Evolutionary conservation across 2,113 vertebrate genomes (phyloP), one percentile per base, ranked within the genome.

Genomic region (Neopipo cinnamomea): DNA sequence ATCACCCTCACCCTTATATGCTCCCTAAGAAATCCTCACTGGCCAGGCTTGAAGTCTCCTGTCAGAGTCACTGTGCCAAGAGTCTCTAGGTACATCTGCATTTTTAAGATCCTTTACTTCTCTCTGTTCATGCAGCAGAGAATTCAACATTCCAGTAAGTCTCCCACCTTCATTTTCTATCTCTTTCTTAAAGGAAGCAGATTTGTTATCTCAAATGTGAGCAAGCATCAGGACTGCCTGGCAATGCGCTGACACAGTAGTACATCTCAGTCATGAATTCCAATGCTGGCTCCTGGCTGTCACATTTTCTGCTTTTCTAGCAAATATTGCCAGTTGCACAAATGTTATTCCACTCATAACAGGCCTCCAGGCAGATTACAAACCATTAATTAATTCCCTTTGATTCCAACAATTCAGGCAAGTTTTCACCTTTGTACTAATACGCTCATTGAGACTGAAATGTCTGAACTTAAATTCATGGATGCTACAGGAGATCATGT

Each of bases 371-470:
- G 66, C 74, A 88, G 58, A 93, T 41, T 68, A 91, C n/a, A 90
- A 93, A 73, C 59, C 41, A 71, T 62, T 90, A 88, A 91, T 88
- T 93, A 73, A 47, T 59, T 94, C 50, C 42, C 46, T 91, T 88
- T 77, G 79, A 91, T 94, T 90, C 46, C 37, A 90, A 56, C 15
- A 76, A 79, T 62, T 83, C 67, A 79, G 62, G n/a, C 62, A 84
- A 63, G 49, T 95, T 92, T 92, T 70, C 65, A 92, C 63, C 37
- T 72, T 58, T 59, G 12, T 86, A 66, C n/a, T 76, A 77, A 84
- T 59, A 44, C 27, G 28, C 33, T 78, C 52, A 72, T 4, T 81
- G 84, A 91, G 59, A 73, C 63, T 86, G 66, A 87, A 95, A 94
- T 35, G 15, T 50, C 75, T 62, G 50, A 93, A 77, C 50, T 53